Percentiles rank a stretch among this genome's conserved stretches.
These are phyloP conservation scores for Cheilosia scutellata DNA, from an alignment of 2,888 invertebrate genomes.

Conservation along the genomic window DNA sequence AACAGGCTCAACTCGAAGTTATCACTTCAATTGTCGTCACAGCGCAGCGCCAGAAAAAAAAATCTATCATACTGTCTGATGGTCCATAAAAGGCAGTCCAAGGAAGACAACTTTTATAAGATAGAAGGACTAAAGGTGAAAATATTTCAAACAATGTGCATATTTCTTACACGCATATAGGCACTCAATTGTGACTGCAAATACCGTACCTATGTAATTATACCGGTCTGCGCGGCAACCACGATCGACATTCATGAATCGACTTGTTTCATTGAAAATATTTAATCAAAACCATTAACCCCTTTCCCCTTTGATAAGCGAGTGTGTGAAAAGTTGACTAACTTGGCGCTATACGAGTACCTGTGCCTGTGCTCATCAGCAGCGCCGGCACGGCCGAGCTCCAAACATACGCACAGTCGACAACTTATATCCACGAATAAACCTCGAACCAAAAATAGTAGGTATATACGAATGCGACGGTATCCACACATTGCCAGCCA, in stretches of 20 bases:
- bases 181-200: neutral
- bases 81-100: neutral
- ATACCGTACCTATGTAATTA: neutral
- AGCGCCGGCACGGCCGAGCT: constrained; percentile 4
- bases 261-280: constrained; percentile 56
- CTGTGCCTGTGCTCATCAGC: constrained; percentile 45
- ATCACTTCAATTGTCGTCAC: neutral
- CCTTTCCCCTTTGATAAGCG: constrained; percentile 13
- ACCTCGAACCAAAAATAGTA: constrained; percentile 43
- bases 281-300: constrained; percentile 56
- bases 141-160: constrained; percentile 23
- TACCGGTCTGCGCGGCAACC: constrained; percentile 22
- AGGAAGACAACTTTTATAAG: neutral
- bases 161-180: neutral
- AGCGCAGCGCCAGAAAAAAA: neutral
- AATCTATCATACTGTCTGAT: neutral
- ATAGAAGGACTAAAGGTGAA: constrained; percentile 2
- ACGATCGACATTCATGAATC: constrained; percentile 55
- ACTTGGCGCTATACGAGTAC: constrained; percentile 40
- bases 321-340: constrained; percentile 61
- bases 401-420: constrained; percentile 23
- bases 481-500: neutral
- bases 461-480: neutral
- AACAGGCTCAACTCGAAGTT: neutral
- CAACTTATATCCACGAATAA: constrained; percentile 14